Percentiles rank a stretch among this genome's conserved stretches.
These are phyloP conservation scores for Papilio glaucus DNA, from an alignment of 1,140 invertebrate genomes.

Conservation along the genomic window DNA sequence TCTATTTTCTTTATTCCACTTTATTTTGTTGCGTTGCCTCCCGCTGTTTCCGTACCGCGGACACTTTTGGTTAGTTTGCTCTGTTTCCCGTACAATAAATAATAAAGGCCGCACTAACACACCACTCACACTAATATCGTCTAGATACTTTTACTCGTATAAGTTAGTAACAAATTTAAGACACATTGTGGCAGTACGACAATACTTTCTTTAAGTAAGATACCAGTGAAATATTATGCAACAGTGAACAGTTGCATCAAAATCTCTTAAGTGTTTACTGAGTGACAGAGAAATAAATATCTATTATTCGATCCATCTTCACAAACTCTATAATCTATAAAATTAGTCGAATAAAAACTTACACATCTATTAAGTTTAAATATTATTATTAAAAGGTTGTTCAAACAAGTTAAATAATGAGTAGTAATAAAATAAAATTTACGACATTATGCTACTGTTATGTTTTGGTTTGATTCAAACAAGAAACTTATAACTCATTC, in stretches of 20 bases:
- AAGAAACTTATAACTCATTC: constrained; percentile 27
- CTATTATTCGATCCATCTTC: too few relatives aligned
- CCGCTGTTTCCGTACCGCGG: constrained; percentile 74
- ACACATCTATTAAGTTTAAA: background rate
- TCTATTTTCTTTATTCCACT: constrained; percentile 74
- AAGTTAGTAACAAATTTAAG: constrained; percentile 2
- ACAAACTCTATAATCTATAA: too few relatives aligned
- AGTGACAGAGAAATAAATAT: too few relatives aligned
- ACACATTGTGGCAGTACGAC: background rate
- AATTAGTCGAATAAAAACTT: too few relatives aligned
- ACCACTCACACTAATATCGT: constrained; percentile 37
- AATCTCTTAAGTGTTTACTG: too few relatives aligned
- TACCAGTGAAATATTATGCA: too few relatives aligned
- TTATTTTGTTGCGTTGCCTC: constrained; percentile 75
- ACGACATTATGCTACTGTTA: constrained; percentile 32
- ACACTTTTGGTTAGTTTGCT: constrained; percentile 81
- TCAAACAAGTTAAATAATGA: background rate
- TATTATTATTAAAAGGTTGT: background rate
- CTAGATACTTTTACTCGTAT: constrained; percentile 23
- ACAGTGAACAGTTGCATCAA: too few relatives aligned
- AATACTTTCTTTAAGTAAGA: background rate
- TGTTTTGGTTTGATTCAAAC: constrained; percentile 33
- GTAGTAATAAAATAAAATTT: background rate
- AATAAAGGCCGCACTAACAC: constrained; percentile 67
- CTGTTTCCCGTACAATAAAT: constrained; percentile 80